Base-by-base conservation (phyloP, 2,797 vertebrate species). In the Phrynocephalus guinanensis region DNA sequence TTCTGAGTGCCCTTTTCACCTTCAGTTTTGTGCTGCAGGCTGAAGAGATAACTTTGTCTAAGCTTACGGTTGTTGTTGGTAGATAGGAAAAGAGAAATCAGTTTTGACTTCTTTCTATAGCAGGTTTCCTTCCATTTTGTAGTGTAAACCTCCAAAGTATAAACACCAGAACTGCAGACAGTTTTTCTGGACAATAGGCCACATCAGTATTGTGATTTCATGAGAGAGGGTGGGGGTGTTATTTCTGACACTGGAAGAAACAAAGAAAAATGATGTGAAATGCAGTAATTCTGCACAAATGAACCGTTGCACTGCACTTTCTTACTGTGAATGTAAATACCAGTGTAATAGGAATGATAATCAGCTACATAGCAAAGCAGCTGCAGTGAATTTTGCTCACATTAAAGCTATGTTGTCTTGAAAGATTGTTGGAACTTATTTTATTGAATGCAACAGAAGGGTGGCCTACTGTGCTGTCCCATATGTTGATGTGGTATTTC, bases 101-200 rank as follows among this genome's bases (percentile, higher is more conserved):
- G 48, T 81, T 84, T n/a, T 93, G 91, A 91, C 85, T 88, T 91
- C 60, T 86, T 96, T 92, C 89, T 92, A 83, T 52, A 90, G 85
- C 86, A 60, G 56, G 63, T 86, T 88, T 90, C 50, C 77, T 87
- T 70, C 73, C 18, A 3, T 89, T 93, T 88, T 94, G 67, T 73
- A 78, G 82, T 93, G 79, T 1, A 33, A 73, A 86, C 85, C 60
- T 0, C 92, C 80, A 86, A 93, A 86, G 89, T 86, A 82, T 85
- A 82, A 91, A 85, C 13, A 86, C 86, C 92, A 90, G 87, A 89
- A 88, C 86, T 86, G 87, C 79, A 88, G n/a, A 90, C 91, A 86
- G 83, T 84, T 70, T 86, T 86, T 89, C 86, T 76, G 90, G 91
- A 76, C 48, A 66, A 67, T 83, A 70, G 63, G 75, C 52, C 67